These are phyloP conservation scores for Trimorus sp. DNA, from an alignment of 2,888 invertebrate genomes.

Conservation along the genomic window DNA sequence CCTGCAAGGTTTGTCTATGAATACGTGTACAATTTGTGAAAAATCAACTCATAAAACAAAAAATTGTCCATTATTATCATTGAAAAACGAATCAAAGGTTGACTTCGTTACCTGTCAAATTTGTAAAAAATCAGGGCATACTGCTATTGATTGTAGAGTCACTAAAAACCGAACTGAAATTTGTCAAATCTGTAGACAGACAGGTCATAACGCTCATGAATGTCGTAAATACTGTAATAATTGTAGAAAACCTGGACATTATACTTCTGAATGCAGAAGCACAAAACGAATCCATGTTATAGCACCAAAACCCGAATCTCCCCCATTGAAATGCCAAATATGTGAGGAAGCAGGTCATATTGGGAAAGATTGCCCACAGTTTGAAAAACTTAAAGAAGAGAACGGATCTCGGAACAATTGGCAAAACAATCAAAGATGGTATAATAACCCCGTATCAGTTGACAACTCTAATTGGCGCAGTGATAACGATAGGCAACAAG, in stretches of 20 bases:
- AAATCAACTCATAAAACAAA: constrained; percentile 11
- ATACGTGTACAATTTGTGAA: constrained; percentile 3
- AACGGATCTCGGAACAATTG: background rate
- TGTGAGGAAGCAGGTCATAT: constrained; percentile 1
- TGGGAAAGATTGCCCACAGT: background rate
- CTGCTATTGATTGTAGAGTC: background rate
- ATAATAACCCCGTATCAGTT: too few species aligned
- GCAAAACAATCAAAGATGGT: background rate
- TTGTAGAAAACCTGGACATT: constrained; percentile 1
- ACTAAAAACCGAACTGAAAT: background rate
- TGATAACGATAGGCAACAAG: too few species aligned
- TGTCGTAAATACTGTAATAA: background rate
- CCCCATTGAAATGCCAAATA: background rate
- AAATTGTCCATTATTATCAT: constrained; percentile 8
- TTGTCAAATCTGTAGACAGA: background rate
- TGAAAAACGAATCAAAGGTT: background rate
- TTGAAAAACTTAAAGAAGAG: background rate
- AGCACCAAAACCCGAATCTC: too few species aligned
- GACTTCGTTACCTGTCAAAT: background rate
- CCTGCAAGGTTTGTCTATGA: background rate
- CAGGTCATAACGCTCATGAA: background rate
- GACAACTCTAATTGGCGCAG: too few species aligned
- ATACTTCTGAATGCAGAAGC: background rate
- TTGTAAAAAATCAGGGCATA: background rate
- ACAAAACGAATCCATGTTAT: background rate